phyloP scores from a whole-genome alignment of 2,113 vertebrate species.

The Myotis brandtii region DNA sequence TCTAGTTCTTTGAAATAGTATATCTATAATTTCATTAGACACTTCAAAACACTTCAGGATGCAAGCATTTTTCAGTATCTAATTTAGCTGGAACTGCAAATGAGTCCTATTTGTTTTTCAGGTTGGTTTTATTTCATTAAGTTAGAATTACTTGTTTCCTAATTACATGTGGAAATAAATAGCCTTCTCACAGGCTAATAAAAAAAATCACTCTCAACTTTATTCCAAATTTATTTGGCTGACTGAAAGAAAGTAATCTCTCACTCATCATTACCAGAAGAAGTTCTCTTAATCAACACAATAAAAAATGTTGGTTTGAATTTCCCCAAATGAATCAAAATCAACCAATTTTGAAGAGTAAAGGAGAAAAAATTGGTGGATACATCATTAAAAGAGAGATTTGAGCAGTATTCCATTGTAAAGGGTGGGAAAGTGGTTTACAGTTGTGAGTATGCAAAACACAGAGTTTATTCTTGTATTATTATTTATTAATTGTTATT shows the following conservation, averaged over 20 bases:
- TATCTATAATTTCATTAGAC: constrained; percentile 56
- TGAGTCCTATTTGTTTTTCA: constrained; percentile 63
- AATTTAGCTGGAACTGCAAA: constrained; percentile 62
- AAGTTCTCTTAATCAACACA: background rate
- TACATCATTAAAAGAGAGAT: background rate
- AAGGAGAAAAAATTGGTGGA: background rate
- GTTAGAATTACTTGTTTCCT: constrained; percentile 64
- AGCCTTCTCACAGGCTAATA: constrained; percentile 58
- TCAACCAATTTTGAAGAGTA: constrained; percentile 37
- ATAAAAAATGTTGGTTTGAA: constrained; percentile 21
- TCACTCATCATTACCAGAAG: background rate
- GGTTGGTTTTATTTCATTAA: constrained; percentile 71
- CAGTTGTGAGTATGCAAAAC: background rate
- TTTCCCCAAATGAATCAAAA: background rate
- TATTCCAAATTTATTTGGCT: constrained; percentile 59
- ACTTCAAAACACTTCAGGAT: constrained; percentile 53
- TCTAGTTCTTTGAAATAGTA: constrained; percentile 11
- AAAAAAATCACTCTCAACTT: constrained; percentile 37
- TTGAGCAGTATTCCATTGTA: background rate
- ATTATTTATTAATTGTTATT: background rate
- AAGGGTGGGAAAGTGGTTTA: background rate
- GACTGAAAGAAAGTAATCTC: constrained; percentile 30
- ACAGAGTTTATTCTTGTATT: background rate
- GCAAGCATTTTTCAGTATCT: constrained; percentile 49
- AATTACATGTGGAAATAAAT: constrained; percentile 62